Percentiles rank a stretch among this genome's conserved stretches.
Evolutionary conservation across 2,888 invertebrate species (phyloP).

Genomic region (Atethmia centrago): DNA sequence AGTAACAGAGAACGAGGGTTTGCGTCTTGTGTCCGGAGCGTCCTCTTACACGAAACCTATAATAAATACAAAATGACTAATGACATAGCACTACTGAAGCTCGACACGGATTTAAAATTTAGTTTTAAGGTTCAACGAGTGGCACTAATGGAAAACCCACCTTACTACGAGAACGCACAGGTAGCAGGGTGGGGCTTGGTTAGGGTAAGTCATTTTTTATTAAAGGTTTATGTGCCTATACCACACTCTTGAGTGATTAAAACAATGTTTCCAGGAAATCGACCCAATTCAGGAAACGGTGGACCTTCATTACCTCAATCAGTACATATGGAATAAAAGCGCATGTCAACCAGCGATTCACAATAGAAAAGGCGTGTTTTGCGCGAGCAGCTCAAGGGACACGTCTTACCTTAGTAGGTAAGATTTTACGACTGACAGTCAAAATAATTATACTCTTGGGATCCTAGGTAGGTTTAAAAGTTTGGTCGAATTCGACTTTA

Average conservation of each 20-base stretch:
- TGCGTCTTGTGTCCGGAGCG: neutral
- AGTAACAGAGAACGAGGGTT: neutral
- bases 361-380: neutral
- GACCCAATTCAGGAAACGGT: neutral
- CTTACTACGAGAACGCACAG: conserved; percentile 9
- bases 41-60: conserved; percentile 5
- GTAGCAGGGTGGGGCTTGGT: conserved; percentile 25
- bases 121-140: conserved; percentile 3
- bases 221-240: neutral
- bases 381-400: neutral
- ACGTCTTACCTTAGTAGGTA: too few relatives aligned
- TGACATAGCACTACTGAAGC: conserved; percentile 24
- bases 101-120: neutral
- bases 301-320: neutral
- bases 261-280: neutral
- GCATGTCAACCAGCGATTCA: neutral
- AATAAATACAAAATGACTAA: neutral
- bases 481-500: too few relatives aligned
- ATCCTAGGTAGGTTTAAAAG: too few relatives aligned
- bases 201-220: conserved; percentile 13
- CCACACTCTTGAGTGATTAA: neutral
- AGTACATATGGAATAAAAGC: neutral
- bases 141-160: conserved; percentile 13
- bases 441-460: too few relatives aligned
- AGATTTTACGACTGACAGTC: too few relatives aligned